Evolutionary conservation across 2,797 vertebrate genomes (phyloP).

Genomic region (Sebastes vulpes): DNA sequence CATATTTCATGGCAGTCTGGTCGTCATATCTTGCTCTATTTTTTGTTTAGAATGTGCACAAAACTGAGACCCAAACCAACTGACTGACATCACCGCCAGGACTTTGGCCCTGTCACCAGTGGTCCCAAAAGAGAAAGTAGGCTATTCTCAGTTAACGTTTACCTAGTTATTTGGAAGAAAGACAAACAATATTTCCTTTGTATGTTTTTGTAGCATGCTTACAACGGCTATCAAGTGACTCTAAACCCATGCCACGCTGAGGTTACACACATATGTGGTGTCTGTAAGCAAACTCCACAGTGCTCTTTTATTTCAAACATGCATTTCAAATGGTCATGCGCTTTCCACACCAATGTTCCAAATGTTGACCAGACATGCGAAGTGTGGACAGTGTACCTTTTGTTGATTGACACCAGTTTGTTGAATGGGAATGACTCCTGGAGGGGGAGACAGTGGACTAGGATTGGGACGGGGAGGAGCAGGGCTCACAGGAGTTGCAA

Average conservation of each 20-base stretch:
- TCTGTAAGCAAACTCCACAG: slow-evolving; percentile 9
- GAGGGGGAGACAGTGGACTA: slow-evolving; percentile 22
- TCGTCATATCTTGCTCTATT: background rate
- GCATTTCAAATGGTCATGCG: slow-evolving; percentile 46
- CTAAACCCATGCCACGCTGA: background rate
- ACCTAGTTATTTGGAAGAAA: background rate
- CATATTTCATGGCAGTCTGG: background rate
- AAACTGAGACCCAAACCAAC: background rate
- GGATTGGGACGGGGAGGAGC: slow-evolving; percentile 5
- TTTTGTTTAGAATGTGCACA: background rate
- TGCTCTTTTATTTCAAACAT: slow-evolving; percentile 42
- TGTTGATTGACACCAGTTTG: slow-evolving; percentile 53
- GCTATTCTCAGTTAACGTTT: background rate
- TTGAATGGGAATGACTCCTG: slow-evolving; percentile 45
- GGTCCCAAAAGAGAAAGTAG: background rate
- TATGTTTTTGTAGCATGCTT: background rate
- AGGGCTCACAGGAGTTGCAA: slow-evolving; percentile 19
- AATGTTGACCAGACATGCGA: slow-evolving; percentile 26
- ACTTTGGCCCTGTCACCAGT: background rate
- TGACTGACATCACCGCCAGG: background rate
- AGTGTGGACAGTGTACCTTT: slow-evolving; percentile 76
- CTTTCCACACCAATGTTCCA: slow-evolving; percentile 43
- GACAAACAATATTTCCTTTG: background rate
- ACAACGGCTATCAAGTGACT: background rate
- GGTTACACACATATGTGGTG: background rate